Conservation (phyloP, 2,888 invertebrate genomes). For the Minunthozetes semirufus region DNA sequence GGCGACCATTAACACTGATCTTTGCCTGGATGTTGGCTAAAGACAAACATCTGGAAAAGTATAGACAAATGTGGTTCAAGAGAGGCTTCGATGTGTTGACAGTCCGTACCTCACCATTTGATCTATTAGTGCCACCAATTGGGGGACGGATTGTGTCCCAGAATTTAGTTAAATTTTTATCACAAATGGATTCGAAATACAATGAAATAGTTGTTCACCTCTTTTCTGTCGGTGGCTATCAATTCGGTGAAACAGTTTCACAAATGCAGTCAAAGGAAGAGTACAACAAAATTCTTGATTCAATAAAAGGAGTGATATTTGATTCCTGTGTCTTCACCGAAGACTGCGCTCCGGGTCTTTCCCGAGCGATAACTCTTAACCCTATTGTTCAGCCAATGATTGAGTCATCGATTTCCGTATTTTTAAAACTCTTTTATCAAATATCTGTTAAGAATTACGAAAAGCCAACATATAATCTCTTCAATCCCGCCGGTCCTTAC, state of each 20-base stretch:
- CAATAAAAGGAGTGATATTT: constrained; percentile 72
- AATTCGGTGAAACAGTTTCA: constrained; percentile 72
- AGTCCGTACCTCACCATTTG: constrained; percentile 71
- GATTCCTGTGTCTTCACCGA: constrained; percentile 66
- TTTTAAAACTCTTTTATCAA: background rate
- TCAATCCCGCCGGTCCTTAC: background rate
- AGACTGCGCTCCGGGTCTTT: constrained; percentile 54
- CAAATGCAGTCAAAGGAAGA: constrained; percentile 50
- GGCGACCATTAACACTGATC: constrained; percentile 59
- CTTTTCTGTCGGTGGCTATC: constrained; percentile 81
- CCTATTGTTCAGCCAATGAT: constrained; percentile 25
- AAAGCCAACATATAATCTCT: background rate
- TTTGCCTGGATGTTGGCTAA: constrained; percentile 78
- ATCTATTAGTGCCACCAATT: constrained; percentile 75
- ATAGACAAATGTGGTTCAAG: constrained; percentile 70
- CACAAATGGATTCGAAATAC: constrained; percentile 52
- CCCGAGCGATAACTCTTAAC: constrained; percentile 53
- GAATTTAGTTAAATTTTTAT: constrained; percentile 68
- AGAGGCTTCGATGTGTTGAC: constrained; percentile 78
- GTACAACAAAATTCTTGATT: constrained; percentile 52
- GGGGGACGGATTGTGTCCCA: constrained; percentile 70
- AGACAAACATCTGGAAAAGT: constrained; percentile 74
- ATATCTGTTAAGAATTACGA: background rate
- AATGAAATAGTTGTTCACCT: constrained; percentile 72
- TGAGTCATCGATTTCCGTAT: constrained; percentile 24